Evolutionary conservation across 23 tunicate genomes (phyloP).

Genomic region (Ciona savignyi): DNA sequence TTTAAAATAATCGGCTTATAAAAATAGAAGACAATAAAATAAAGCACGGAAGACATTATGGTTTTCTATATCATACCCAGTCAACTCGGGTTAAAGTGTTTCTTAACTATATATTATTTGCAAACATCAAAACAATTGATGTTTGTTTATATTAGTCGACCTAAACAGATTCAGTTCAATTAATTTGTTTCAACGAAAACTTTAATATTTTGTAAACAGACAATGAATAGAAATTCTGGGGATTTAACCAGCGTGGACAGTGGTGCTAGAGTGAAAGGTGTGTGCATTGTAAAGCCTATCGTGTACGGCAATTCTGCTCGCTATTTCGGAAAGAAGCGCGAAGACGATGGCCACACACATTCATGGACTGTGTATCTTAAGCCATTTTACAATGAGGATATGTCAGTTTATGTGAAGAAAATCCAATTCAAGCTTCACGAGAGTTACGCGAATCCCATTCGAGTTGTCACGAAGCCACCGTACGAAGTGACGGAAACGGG

Average conservation of each 20-base stretch:
- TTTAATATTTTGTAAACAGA: too few relatives aligned
- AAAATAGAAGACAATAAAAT: too few relatives aligned
- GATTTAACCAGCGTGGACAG: constrained; percentile 27
- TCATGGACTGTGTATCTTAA: constrained; percentile 91
- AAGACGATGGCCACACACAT: constrained; percentile 98
- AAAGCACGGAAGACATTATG: too few relatives aligned
- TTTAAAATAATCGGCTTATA: too few relatives aligned
- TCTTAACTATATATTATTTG: too few relatives aligned
- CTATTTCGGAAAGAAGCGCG: constrained; percentile 83
- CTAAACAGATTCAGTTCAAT: too few relatives aligned
- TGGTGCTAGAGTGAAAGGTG: constrained; percentile 70
- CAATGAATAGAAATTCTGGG: constrained; percentile 10
- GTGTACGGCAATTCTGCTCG: constrained; percentile 89
- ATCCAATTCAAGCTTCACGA: constrained; percentile 95
- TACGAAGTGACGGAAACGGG: constrained; percentile 95
- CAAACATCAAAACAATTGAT: too few relatives aligned
- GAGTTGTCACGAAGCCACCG: constrained; percentile 91
- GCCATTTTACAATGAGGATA: constrained; percentile 91
- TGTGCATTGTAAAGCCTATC: constrained; percentile 87
- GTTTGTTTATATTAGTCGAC: too few relatives aligned
- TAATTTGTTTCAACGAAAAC: too few relatives aligned
- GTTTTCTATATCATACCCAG: too few relatives aligned
- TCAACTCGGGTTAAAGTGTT: too few relatives aligned
- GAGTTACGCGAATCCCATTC: constrained; percentile 76
- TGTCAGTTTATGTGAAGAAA: constrained; percentile 90